Evolutionary conservation across 2,113 vertebrate species (phyloP).

Genomic region (Pipa parva): DNA sequence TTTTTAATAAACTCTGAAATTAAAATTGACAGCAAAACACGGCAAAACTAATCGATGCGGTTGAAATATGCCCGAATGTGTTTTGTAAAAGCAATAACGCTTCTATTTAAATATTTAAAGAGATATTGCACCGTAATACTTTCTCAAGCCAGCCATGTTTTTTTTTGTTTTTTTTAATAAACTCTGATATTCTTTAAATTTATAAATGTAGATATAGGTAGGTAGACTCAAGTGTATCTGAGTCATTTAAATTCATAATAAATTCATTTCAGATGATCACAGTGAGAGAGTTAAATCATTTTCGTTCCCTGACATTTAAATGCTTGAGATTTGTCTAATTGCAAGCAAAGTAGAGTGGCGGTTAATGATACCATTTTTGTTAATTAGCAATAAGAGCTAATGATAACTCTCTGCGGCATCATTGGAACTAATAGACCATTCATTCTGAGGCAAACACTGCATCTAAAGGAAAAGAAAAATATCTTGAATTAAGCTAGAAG

Average conservation of each 20-base stretch:
- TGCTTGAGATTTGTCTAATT: constrained; percentile 12
- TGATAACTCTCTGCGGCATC: constrained; percentile 22
- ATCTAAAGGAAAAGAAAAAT: not conserved
- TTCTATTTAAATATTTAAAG: no score
- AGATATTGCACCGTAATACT: no score
- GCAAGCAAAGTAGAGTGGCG: constrained; percentile 3
- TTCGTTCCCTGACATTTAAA: not conserved
- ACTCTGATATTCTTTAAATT: no score
- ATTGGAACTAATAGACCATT: constrained; percentile 19
- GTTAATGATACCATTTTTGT: constrained; percentile 12
- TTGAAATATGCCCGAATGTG: no score
- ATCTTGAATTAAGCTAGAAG: not conserved
- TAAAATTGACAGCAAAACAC: no score
- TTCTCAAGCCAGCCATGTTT: no score
- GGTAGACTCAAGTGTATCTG: no score
- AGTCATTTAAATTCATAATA: not conserved
- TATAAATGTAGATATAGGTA: no score
- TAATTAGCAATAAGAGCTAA: constrained; percentile 17
- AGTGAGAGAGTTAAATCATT: not conserved
- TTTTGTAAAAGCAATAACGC: no score
- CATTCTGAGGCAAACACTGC: not conserved
- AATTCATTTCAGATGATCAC: constrained; percentile 4
- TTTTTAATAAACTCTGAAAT: no score
- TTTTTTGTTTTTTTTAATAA: no score
- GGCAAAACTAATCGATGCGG: no score